phyloP scores from a whole-genome alignment of 35 echinoderm and acorn worm genomes.

The Apostichopus californicus region DNA sequence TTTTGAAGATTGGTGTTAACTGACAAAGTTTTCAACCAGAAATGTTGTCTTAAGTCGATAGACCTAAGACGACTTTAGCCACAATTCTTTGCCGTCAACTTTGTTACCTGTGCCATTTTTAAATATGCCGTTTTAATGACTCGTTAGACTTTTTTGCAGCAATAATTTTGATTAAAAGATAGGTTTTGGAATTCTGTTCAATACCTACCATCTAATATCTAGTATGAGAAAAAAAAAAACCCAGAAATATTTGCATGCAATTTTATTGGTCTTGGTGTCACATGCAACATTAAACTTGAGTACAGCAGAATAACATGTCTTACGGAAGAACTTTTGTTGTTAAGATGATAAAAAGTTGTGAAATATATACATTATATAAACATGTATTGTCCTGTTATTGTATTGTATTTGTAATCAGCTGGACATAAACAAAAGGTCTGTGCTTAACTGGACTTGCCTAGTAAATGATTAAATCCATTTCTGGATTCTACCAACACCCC shows the following conservation, averaged over 20 bases:
- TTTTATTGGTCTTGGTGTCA: not conserved
- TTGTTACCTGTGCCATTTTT: not conserved
- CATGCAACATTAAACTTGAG: not conserved
- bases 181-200: not conserved
- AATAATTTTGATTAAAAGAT: not conserved
- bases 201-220: not conserved
- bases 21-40: too few relatives aligned
- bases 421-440: too few relatives aligned
- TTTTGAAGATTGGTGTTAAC: too few relatives aligned
- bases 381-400: not conserved
- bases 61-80: too few relatives aligned
- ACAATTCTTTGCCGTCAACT: too few relatives aligned
- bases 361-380: constrained; percentile 7
- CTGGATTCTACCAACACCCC: too few relatives aligned
- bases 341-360: constrained; percentile 2
- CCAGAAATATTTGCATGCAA: not conserved
- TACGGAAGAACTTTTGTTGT: not conserved
- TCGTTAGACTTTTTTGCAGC: not conserved
- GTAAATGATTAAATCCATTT: too few relatives aligned
- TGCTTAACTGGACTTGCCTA: too few relatives aligned
- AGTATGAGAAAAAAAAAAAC: not conserved
- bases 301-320: not conserved
- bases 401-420: not conserved
- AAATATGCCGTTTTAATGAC: not conserved
- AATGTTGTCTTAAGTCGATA: too few relatives aligned